phyloP scores from a whole-genome alignment of 2,888 invertebrate species.

The Galeruca laticollis region DNA sequence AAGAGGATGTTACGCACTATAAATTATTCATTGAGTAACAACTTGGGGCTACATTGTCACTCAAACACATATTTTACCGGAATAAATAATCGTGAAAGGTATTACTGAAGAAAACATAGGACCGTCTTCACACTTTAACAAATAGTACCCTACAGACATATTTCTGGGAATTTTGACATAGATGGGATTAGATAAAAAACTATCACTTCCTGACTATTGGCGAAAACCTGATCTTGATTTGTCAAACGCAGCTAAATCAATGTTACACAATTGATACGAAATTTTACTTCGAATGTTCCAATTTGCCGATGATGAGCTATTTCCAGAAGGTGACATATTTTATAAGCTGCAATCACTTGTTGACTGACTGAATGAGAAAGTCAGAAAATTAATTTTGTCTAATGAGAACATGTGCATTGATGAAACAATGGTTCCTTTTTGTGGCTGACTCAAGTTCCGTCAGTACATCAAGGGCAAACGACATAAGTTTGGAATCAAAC shows the following conservation, averaged over 20 bases:
- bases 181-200: conserved; percentile 40
- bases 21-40: too few species aligned
- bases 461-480: too few species aligned
- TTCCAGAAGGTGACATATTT: too few species aligned
- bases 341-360: conserved; percentile 24
- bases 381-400: conserved; percentile 23
- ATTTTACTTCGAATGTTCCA: conserved; percentile 29
- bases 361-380: conserved; percentile 26
- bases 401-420: too few species aligned
- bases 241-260: conserved; percentile 19
- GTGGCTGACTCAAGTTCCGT: too few species aligned
- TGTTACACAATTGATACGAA: conserved; percentile 36
- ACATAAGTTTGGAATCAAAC: too few species aligned
- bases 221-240: conserved; percentile 25
- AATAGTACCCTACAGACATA: conserved; percentile 15
- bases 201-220: conserved; percentile 31
- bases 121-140: conserved; percentile 30
- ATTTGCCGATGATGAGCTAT: too few species aligned
- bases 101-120: conserved; percentile 31
- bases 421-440: too few species aligned
- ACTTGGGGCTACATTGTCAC: conserved; percentile 25
- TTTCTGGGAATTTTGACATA: conserved; percentile 38
- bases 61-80: conserved; percentile 25
- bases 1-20: too few species aligned
- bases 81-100: conserved; percentile 26